phyloP scores from a whole-genome alignment of 2,797 vertebrate species.

The Eulemur coronatus region DNA sequence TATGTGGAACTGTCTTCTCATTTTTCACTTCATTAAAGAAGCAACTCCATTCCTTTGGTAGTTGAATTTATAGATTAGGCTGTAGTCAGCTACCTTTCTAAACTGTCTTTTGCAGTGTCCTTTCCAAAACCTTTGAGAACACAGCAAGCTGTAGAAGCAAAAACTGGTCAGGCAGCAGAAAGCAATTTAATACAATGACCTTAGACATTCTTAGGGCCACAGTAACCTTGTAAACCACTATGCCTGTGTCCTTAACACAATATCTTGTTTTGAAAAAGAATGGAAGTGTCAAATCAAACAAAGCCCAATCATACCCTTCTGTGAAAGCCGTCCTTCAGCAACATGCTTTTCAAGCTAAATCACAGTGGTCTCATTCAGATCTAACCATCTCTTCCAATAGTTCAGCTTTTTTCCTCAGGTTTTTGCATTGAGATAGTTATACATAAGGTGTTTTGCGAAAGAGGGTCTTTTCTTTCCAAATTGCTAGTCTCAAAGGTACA shows the following conservation, averaged over 20 bases:
- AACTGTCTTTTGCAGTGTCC: background rate
- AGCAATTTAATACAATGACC: background rate
- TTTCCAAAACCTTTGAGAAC: background rate
- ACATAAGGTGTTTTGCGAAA: background rate
- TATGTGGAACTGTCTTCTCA: background rate
- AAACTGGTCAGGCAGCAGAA: background rate
- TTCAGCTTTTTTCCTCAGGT: background rate
- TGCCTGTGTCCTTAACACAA: background rate
- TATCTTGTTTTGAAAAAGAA: background rate
- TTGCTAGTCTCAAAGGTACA: constrained; percentile 2
- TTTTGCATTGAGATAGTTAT: constrained; percentile 13
- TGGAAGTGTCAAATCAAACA: background rate
- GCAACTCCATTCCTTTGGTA: background rate
- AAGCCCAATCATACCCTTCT: background rate
- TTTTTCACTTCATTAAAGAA: background rate
- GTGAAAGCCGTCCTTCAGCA: background rate
- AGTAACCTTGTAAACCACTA: background rate
- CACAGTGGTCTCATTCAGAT: background rate
- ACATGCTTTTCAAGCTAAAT: background rate
- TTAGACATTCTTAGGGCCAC: background rate
- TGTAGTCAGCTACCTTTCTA: background rate
- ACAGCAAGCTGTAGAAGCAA: background rate
- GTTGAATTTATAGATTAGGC: background rate
- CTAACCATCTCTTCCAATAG: background rate
- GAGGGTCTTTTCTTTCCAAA: background rate